phyloP scores from a whole-genome alignment of 2,797 vertebrate genomes.

The Galagoides demidoff region DNA sequence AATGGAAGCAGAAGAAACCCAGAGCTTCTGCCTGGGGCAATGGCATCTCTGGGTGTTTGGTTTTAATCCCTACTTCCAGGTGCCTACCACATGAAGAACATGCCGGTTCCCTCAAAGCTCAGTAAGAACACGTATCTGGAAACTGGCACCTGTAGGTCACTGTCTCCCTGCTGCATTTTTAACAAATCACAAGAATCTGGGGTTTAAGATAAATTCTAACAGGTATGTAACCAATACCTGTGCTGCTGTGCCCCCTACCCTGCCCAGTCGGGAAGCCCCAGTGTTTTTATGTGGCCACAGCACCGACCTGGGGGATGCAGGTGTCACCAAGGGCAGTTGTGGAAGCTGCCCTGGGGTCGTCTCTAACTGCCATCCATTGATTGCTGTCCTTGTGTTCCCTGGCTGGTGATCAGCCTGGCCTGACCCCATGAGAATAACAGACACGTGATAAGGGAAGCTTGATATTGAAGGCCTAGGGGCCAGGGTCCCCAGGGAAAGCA shows the following conservation, averaged over 20 bases:
- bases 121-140: not conserved
- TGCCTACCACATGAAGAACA: not conserved
- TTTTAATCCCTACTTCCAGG: not conserved
- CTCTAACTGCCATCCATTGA: not conserved
- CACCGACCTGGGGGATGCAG: not conserved
- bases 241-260: rapidly evolving
- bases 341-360: not conserved
- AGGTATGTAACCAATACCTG: not conserved
- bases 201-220: not conserved
- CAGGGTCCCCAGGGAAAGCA: not conserved
- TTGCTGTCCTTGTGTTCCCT: not conserved
- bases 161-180: not conserved
- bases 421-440: not conserved
- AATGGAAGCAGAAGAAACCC: not conserved
- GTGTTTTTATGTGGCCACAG: not conserved
- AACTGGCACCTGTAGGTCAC: not conserved
- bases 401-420: not conserved
- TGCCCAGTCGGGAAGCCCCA: too few species aligned
- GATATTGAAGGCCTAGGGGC: not conserved
- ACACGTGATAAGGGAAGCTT: not conserved
- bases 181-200: not conserved
- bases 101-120: not conserved
- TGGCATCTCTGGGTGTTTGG: not conserved
- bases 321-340: not conserved
- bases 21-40: too few species aligned